Evolutionary conservation across 2,797 vertebrate genomes (phyloP).

Genomic region (Neostethus bicornis): DNA sequence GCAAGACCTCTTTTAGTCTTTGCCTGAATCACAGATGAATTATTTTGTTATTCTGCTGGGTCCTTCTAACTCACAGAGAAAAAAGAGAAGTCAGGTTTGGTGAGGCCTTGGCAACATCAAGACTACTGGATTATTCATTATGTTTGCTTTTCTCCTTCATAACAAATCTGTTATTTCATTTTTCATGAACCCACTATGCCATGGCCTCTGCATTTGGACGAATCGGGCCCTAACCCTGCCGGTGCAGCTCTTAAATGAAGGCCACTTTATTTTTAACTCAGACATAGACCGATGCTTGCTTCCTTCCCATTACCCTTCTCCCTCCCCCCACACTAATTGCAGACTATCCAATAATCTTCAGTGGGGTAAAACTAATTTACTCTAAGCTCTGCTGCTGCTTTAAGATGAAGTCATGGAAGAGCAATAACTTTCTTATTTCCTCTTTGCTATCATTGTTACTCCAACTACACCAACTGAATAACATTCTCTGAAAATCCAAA

Average conservation of each 20-base stretch:
- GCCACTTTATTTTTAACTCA: constrained; percentile 68
- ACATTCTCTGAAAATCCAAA: constrained; percentile 6
- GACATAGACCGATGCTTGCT: constrained; percentile 48
- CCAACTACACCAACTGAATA: constrained; percentile 19
- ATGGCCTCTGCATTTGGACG: constrained; percentile 15
- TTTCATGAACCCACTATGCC: constrained; percentile 46
- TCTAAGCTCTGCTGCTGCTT: constrained; percentile 51
- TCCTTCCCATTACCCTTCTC: no score
- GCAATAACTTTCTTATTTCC: constrained; percentile 34
- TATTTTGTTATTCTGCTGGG: constrained; percentile 61
- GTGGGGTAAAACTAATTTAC: constrained; percentile 56
- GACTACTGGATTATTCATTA: constrained; percentile 65
- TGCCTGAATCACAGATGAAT: constrained; percentile 61
- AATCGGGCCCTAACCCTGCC: constrained; percentile 27
- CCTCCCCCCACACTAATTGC: constrained; percentile 68
- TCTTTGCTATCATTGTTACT: constrained; percentile 2
- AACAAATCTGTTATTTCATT: constrained; percentile 57
- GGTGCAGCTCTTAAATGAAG: constrained; percentile 56
- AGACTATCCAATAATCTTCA: constrained; percentile 62
- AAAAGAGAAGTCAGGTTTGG: constrained; percentile 44
- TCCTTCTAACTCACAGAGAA: constrained; percentile 39
- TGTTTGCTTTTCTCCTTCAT: constrained; percentile 58
- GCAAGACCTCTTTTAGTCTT: constrained; percentile 59
- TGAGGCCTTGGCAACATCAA: constrained; percentile 55
- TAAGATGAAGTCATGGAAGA: constrained; percentile 44